Conservation (phyloP, 1,140 invertebrate genomes). For the Pseudomyrmex pallidus region DNA sequence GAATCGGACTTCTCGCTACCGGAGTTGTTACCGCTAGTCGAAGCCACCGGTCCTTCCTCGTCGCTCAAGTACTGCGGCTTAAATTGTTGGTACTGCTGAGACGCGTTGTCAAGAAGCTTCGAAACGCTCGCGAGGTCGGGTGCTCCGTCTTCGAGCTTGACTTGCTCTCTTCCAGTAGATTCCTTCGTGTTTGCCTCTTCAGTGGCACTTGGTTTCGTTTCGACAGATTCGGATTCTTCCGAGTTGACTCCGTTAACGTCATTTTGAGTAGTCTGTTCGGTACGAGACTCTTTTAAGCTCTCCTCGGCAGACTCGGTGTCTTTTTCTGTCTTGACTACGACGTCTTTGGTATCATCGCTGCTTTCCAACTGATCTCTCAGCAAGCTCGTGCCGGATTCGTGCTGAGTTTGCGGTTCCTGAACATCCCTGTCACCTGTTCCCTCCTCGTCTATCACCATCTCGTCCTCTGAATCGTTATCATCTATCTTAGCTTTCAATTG, state of each 20-base stretch:
- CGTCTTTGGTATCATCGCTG: slow-evolving; percentile 49
- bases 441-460: slow-evolving; percentile 90
- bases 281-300: slow-evolving; percentile 62
- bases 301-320: slow-evolving; percentile 52
- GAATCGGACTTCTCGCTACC: slow-evolving; percentile 89
- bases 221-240: not conserved
- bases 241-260: not conserved
- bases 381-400: slow-evolving; percentile 78
- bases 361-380: slow-evolving; percentile 80
- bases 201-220: slow-evolving; percentile 59
- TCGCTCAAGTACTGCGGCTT: slow-evolving; percentile 87
- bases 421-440: slow-evolving; percentile 42
- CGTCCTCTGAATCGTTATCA: slow-evolving; percentile 88
- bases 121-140: slow-evolving; percentile 91
- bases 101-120: slow-evolving; percentile 92
- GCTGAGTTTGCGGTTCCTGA: slow-evolving; percentile 72
- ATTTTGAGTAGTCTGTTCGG: slow-evolving; percentile 12
- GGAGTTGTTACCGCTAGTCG: slow-evolving; percentile 92
- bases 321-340: slow-evolving; percentile 2
- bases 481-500: slow-evolving; percentile 87
- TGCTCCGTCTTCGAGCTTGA: slow-evolving; percentile 78
- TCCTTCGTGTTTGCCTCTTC: slow-evolving; percentile 45
- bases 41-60: slow-evolving; percentile 91
- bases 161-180: slow-evolving; percentile 40
- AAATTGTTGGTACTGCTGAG: slow-evolving; percentile 89